A percentile compares a stretch with the other conserved stretches of the same genome.
phyloP scores from a whole-genome alignment of 1,140 invertebrate genomes.

The Camponotus pennsylvanicus region DNA sequence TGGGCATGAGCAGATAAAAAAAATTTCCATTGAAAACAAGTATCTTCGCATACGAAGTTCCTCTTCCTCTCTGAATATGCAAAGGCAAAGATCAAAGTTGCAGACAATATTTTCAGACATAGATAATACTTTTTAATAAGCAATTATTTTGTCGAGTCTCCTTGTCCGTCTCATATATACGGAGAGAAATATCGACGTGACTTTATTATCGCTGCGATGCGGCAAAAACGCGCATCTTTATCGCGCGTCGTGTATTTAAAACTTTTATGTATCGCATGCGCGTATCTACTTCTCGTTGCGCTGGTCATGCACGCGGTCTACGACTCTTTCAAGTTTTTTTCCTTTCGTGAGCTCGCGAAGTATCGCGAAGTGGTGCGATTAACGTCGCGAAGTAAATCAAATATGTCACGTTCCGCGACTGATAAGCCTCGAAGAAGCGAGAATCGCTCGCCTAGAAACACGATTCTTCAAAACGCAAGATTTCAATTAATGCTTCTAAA shows the following conservation, averaged over 20 bases:
- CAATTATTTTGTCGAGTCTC: not conserved
- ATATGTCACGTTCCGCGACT: not conserved
- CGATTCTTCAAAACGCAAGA: not conserved
- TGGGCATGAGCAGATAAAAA: slow-evolving; percentile 43
- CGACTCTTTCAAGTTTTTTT: slow-evolving; percentile 4
- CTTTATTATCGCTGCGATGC: slow-evolving; percentile 6
- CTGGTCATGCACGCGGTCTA: slow-evolving; percentile 58
- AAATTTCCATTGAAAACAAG: slow-evolving; percentile 58
- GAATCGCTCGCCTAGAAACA: not conserved
- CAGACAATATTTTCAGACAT: not conserved
- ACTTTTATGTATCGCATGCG: not conserved
- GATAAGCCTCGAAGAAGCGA: not conserved
- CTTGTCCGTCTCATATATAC: not conserved
- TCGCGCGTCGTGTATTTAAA: not conserved
- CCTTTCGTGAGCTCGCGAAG: not conserved
- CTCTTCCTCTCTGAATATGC: not conserved
- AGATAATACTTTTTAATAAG: not conserved
- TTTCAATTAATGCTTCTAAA: not conserved
- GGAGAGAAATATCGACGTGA: not conserved
- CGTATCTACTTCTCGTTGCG: slow-evolving; percentile 47
- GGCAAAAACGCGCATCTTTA: slow-evolving; percentile 17
- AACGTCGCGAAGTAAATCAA: slow-evolving; percentile 22
- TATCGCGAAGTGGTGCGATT: not conserved
- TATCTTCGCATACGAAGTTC: not conserved
- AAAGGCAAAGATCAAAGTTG: not conserved